Base-by-base conservation (phyloP, 1,140 invertebrate genomes). In the Cotesia glomerata region DNA sequence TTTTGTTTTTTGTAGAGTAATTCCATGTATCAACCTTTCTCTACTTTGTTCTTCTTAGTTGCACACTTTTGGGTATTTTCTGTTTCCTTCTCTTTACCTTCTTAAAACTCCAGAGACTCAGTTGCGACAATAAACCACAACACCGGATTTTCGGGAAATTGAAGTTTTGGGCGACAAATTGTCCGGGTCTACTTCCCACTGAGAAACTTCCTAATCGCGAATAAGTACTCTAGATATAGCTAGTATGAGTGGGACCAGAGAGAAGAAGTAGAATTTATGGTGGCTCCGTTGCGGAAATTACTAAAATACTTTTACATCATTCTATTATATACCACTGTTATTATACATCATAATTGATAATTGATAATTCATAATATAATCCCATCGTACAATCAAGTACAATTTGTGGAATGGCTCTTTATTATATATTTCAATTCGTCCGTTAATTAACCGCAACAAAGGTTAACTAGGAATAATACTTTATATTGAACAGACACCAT, bases 111-210 rank as follows among this genome's bases (percentile, higher is more conserved):
- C 36, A 14, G 39, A 16, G 39, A 45, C 7, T 63, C 16, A 26
- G 54, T 49, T 58, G 39, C 72, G 45, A 69, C 63, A 69, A 69
- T 72, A 70, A 75, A 65, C 59, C 45, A 69, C 45, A 51, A 72
- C 56, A 71, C 26, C 59, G 56, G 67, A 45, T 66, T 61, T 69
- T 45, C 65, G 72, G 61, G 71, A 80, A 80, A 80, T 81, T 78
- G 79, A 78, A 79, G 78, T 81, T 78, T 77, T 72, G 69, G 64
- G 26, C 75, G 71, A 75, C 71, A 75, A 75, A 73, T 75, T 75
- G 71, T 73, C 61, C 63, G 36, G 65, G 63, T 49, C 54, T 14
- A 56, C 59, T 39, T 32, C 56, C 26, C 56, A 62, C 64, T 59
- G 54, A 59, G 62, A 64, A 75, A 75, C 67, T 75, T 75, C 73